A percentile compares a stretch with the other conserved stretches of the same genome.
phyloP scores from a whole-genome alignment of 2,888 invertebrate genomes.

The Sesia bembeciformis region DNA sequence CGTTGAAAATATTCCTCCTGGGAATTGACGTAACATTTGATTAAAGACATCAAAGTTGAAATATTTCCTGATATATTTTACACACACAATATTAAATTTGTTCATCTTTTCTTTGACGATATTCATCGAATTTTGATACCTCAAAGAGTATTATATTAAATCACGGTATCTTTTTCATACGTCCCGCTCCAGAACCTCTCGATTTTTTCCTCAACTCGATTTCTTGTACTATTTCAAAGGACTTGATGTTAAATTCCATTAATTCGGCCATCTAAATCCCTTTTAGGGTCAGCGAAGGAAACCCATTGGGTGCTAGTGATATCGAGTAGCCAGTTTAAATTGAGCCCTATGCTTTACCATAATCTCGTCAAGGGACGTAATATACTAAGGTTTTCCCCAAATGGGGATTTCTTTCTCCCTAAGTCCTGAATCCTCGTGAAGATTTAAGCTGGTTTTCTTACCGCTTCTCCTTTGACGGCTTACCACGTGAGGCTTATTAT shows the following conservation, averaged over 20 bases:
- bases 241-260: conserved; percentile 43
- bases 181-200: background rate
- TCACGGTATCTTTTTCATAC: no score
- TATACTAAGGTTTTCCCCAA: background rate
- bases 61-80: no score
- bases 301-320: conserved; percentile 6
- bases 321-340: conserved; percentile 7
- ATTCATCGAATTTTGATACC: no score
- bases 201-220: conserved; percentile 1
- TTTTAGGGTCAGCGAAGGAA: conserved; percentile 26
- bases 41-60: no score
- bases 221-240: conserved; percentile 26
- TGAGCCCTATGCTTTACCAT: conserved; percentile 8
- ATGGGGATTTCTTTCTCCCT: background rate
- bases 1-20: no score
- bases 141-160: no score
- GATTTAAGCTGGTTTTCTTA: background rate
- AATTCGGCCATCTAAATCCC: conserved; percentile 45
- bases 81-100: no score
- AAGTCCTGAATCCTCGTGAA: background rate
- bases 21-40: no score
- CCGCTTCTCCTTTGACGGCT: background rate
- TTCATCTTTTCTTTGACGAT: no score
- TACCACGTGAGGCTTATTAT: background rate
- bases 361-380: conserved; percentile 7